A percentile compares a stretch with the other conserved stretches of the same genome.
Conservation (phyloP, 64 coral and sea anemone species). For the Cladopsammia gracilis region DNA sequence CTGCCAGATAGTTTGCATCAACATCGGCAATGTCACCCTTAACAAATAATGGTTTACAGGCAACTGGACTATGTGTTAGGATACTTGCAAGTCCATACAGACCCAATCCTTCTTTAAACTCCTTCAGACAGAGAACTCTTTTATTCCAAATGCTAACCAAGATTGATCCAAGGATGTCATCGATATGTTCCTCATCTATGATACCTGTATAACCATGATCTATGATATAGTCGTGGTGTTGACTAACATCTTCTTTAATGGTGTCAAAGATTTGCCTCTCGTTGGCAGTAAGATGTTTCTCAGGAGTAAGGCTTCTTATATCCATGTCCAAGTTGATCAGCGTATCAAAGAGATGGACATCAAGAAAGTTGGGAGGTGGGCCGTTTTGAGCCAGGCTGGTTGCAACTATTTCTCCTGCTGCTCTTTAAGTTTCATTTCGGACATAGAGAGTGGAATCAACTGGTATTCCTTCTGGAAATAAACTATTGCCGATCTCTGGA, state of each 20-base stretch:
- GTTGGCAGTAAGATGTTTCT: slow-evolving; percentile 32
- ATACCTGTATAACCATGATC: slow-evolving; percentile 59
- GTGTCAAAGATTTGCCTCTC: slow-evolving; percentile 48
- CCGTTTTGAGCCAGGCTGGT: slow-evolving; percentile 14
- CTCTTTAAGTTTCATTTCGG: slow-evolving; percentile 6
- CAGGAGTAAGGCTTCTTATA: not conserved
- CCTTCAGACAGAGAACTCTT: slow-evolving; percentile 29
- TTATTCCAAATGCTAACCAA: slow-evolving; percentile 57
- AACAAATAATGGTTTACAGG: slow-evolving; percentile 56
- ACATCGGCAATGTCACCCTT: slow-evolving; percentile 14
- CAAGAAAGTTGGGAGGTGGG: slow-evolving; percentile 38
- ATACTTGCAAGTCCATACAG: slow-evolving; percentile 43
- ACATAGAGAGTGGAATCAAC: slow-evolving; percentile 32
- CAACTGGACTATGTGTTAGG: slow-evolving; percentile 33
- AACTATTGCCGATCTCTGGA: too few relatives aligned
- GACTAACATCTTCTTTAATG: slow-evolving; percentile 52
- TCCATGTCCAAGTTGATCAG: slow-evolving; percentile 26
- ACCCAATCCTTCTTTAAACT: slow-evolving; percentile 57
- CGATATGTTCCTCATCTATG: slow-evolving; percentile 19
- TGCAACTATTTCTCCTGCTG: slow-evolving; percentile 38
- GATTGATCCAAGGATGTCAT: slow-evolving; percentile 61
- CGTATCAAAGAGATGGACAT: slow-evolving; percentile 24
- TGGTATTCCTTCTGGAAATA: slow-evolving; percentile 18
- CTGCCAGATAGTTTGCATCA: slow-evolving; percentile 70
- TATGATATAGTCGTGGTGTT: slow-evolving; percentile 52